A percentile compares a stretch with the other conserved stretches of the same genome.
Conservation (phyloP, 2,113 vertebrate genomes). For the Tauraco erythrolophus region DNA sequence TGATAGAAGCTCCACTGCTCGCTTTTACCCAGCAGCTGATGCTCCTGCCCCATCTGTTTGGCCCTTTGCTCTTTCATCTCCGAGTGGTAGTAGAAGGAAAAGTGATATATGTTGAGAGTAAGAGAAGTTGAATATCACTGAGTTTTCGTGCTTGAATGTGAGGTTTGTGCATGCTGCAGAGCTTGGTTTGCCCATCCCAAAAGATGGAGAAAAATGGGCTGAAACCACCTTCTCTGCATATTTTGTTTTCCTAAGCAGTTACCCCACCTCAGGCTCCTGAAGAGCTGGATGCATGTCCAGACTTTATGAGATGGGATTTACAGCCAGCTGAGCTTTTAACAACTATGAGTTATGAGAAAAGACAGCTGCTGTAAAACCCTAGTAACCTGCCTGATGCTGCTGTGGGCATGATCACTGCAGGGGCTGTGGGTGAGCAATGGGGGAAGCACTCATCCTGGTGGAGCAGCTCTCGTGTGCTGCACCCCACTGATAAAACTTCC, state of each 20-base stretch:
- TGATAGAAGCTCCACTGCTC: not conserved
- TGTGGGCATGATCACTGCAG: accelerated
- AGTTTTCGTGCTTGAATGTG: not conserved
- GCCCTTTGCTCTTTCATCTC: not conserved
- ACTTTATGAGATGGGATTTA: not conserved
- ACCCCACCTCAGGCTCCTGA: not conserved
- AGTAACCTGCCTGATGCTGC: not conserved
- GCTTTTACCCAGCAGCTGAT: not conserved
- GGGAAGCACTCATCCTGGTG: accelerated
- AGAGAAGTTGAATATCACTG: not conserved
- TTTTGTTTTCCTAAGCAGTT: not conserved
- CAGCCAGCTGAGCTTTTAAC: not conserved
- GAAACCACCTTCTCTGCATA: not conserved
- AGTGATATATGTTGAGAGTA: not conserved
- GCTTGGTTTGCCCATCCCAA: not conserved
- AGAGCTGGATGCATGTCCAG: not conserved
- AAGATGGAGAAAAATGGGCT: not conserved
- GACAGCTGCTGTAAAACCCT: not conserved
- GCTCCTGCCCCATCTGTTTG: not conserved
- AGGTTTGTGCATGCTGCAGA: not conserved
- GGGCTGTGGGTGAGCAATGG: not conserved
- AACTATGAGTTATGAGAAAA: not conserved
- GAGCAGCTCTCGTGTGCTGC: accelerated
- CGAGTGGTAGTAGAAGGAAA: not conserved
- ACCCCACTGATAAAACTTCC: not conserved